These are phyloP conservation scores for Pherbina coryleti DNA, from an alignment of 2,888 invertebrate species.

Conservation along the genomic window DNA sequence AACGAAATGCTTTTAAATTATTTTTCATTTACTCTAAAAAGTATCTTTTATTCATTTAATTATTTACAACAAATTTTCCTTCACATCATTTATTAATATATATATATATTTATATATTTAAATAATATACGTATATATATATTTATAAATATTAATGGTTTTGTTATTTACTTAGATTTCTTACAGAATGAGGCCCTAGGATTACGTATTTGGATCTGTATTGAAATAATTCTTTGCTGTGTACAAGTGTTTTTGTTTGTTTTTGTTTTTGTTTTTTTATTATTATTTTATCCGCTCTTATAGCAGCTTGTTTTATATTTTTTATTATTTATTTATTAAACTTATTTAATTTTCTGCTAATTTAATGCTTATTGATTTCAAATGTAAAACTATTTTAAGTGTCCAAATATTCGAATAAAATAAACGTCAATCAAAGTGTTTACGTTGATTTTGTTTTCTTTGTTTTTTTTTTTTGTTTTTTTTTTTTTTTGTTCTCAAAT, in stretches of 20 bases:
- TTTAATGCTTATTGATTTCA: neutral
- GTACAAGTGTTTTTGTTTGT: neutral
- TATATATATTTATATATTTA: conserved; percentile 49
- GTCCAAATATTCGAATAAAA: neutral
- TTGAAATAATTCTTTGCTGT: conserved; percentile 25
- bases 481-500: conserved; percentile 51
- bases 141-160: conserved; percentile 36
- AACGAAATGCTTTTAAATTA: conserved; percentile 1
- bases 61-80: conserved; percentile 67
- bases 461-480: conserved; percentile 47
- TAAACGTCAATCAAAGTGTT: conserved; percentile 33
- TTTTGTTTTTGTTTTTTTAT: neutral
- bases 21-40: conserved; percentile 66
- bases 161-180: conserved; percentile 53
- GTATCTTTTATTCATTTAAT: conserved; percentile 60
- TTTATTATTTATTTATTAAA: neutral
- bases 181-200: conserved; percentile 69
- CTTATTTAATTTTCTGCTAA: neutral
- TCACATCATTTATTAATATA: conserved; percentile 50
- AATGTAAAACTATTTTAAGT: neutral
- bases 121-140: conserved; percentile 46
- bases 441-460: neutral
- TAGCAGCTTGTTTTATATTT: neutral
- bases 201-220: conserved; percentile 69
- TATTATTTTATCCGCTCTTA: neutral